Percentiles rank a stretch among this genome's conserved stretches.
Evolutionary conservation across 2,113 vertebrate species (phyloP).

Genomic region (Epinephelus fuscoguttatus): DNA sequence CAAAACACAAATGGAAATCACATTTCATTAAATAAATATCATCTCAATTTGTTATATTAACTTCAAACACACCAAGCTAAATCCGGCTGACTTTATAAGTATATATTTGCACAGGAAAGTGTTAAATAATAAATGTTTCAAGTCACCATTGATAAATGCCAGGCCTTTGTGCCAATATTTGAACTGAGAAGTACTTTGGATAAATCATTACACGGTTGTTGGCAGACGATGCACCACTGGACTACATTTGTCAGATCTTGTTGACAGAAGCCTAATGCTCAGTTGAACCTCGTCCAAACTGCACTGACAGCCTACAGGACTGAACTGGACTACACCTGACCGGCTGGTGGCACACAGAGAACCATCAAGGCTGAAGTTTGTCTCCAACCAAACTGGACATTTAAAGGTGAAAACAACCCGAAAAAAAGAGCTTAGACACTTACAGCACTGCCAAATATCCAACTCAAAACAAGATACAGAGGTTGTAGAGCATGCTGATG

Average conservation of each 20-base stretch:
- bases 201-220: constrained; percentile 48
- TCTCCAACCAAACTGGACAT: neutral
- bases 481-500: constrained; percentile 14
- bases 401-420: neutral
- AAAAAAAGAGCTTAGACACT: neutral
- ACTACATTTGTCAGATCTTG: constrained; percentile 28
- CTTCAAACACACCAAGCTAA: neutral
- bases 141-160: neutral
- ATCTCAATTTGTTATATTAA: neutral
- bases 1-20: neutral
- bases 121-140: neutral
- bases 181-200: constrained; percentile 9
- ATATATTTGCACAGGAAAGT: neutral
- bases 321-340: constrained; percentile 8
- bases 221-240: constrained; percentile 3
- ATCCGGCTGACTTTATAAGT: neutral
- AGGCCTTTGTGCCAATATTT: constrained; percentile 8
- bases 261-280: constrained; percentile 40
- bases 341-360: neutral
- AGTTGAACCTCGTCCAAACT: constrained; percentile 38
- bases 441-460: neutral
- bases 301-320: constrained; percentile 4
- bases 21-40: neutral
- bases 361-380: neutral
- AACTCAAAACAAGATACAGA: neutral